Evolutionary conservation across 2,888 invertebrate genomes (phyloP).

Genomic region (Drosophila bunnanda): DNA sequence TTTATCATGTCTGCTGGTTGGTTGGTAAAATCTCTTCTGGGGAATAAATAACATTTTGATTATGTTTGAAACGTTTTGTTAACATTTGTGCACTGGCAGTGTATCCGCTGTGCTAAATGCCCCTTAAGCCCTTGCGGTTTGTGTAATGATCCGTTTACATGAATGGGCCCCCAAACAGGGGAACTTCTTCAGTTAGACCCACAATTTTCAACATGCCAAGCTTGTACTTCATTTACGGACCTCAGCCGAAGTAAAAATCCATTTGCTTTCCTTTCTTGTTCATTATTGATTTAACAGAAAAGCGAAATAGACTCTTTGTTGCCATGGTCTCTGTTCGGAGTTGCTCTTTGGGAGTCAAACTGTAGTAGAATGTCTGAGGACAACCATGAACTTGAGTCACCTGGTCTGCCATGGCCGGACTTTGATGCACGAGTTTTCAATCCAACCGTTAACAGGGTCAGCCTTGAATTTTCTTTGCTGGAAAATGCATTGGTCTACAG

Average conservation of each 20-base stretch:
- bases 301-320: constrained; percentile 3
- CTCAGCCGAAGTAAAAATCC: constrained; percentile 15
- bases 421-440: constrained; percentile 75
- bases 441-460: constrained; percentile 78
- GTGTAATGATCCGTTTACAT: constrained; percentile 73
- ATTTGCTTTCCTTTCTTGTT: constrained; percentile 19
- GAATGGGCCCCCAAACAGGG: constrained; percentile 18
- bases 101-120: constrained; percentile 53
- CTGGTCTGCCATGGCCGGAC: constrained; percentile 45
- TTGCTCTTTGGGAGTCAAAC: neutral
- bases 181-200: neutral
- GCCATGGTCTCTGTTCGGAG: neutral
- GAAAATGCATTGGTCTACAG: constrained; percentile 78
- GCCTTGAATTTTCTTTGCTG: constrained; percentile 78
- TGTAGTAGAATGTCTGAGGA: neutral
- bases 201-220: constrained; percentile 39
- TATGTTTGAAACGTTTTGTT: constrained; percentile 61
- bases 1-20: constrained; percentile 63
- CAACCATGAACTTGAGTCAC: neutral
- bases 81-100: constrained; percentile 33
- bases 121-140: constrained; percentile 59
- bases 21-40: constrained; percentile 44
- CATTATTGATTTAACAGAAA: constrained; percentile 30
- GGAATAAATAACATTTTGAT: constrained; percentile 69
- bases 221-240: constrained; percentile 45